These are phyloP conservation scores for Cervus canadensis DNA, from an alignment of 2,113 vertebrate genomes.

Conservation along the genomic window DNA sequence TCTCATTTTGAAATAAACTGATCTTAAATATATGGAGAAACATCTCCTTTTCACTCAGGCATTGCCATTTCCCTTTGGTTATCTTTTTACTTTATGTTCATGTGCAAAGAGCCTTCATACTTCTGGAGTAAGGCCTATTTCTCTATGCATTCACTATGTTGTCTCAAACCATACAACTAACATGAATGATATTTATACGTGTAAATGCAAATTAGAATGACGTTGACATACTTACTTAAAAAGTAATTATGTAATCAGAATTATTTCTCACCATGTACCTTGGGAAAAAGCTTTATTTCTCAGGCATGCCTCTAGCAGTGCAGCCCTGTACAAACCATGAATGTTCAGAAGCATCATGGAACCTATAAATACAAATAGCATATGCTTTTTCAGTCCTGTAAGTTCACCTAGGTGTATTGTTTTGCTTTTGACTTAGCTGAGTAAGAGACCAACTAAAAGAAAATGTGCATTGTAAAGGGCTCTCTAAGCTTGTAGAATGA, in stretches of 20 bases:
- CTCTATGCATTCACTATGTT: neutral
- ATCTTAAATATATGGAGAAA: neutral
- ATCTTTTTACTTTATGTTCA: neutral
- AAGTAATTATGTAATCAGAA: neutral
- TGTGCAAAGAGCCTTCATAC: neutral
- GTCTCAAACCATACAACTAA: neutral
- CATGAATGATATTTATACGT: neutral
- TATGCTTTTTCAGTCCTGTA: neutral
- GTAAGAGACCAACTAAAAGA: neutral
- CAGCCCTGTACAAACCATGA: neutral
- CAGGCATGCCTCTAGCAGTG: neutral
- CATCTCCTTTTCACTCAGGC: neutral
- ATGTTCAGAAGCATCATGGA: neutral
- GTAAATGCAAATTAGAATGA: neutral
- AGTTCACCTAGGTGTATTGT: neutral
- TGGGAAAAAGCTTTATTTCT: neutral
- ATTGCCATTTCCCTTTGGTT: neutral
- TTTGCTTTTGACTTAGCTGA: slow-evolving; percentile 14
- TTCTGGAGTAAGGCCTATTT: neutral
- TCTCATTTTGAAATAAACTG: neutral
- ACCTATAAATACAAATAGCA: neutral
- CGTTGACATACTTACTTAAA: neutral
- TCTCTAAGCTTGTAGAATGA: neutral
- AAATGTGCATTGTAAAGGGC: neutral
- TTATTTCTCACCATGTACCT: neutral